These are phyloP conservation scores for Budorcas taxicolor DNA, from an alignment of 2,113 vertebrate genomes.

Conservation along the genomic window DNA sequence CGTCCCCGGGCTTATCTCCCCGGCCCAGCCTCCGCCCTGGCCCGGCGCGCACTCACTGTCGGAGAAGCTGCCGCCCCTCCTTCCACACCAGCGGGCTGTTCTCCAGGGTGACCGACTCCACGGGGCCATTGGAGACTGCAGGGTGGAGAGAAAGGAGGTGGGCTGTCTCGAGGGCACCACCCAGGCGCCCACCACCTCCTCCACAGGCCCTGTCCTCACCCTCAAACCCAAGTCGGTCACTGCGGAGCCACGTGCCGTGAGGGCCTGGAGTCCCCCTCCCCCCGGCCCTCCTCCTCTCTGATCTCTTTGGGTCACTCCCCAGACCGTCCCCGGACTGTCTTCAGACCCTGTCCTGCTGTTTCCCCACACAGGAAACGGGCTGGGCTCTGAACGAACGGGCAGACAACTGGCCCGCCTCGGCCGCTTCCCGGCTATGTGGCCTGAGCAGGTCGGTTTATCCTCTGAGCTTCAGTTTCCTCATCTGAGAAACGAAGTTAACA, in stretches of 20 bases:
- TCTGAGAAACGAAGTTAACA: neutral
- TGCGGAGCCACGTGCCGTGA: neutral
- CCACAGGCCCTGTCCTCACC: neutral
- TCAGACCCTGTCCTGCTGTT: too few species aligned
- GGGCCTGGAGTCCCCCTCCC: neutral
- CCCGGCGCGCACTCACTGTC: slow-evolving; percentile 82
- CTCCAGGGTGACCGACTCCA: slow-evolving; percentile 83
- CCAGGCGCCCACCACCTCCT: neutral
- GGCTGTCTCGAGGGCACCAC: neutral
- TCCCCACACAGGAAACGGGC: neutral
- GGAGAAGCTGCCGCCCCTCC: slow-evolving; percentile 91
- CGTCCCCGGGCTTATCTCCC: neutral
- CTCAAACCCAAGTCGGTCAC: neutral
- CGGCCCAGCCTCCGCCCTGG: neutral
- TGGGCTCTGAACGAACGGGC: neutral
- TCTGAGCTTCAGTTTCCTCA: neutral
- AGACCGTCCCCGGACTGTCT: neutral
- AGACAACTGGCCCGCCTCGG: neutral
- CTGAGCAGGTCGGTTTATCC: neutral
- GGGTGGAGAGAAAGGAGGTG: neutral
- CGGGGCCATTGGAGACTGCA: slow-evolving; percentile 88
- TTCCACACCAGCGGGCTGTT: slow-evolving; percentile 91
- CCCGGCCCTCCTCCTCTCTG: neutral
- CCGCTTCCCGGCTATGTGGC: neutral
- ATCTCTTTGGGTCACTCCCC: neutral